Evolutionary conservation across 2,797 vertebrate species (phyloP), one percentile per base, ranked within the genome.

Genomic region (Setipinna tenuifilis): DNA sequence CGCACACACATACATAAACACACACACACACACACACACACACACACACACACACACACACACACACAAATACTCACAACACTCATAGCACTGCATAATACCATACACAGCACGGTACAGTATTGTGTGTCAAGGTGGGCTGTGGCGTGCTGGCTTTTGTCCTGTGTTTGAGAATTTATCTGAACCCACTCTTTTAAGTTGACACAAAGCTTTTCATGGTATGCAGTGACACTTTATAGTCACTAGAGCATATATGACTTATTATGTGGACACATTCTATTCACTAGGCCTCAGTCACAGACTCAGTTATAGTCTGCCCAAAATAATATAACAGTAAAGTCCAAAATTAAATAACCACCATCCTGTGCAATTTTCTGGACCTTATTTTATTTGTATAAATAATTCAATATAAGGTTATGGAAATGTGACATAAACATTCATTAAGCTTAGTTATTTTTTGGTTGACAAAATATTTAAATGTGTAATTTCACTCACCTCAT

Each of bases 101-200:
- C 35, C 35, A 41, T 41, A 41, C 5, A 41, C 35, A n/a, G n/a
- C n/a, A n/a, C n/a, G n/a, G n/a, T n/a, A n/a, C n/a, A 62, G 59
- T 25, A 62, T 14, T 4, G n/a, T 62, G 59, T 1, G 21, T 6
- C 25, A 9, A 7, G 25, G 31, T 31, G 25, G 62, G 31, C 62
- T 68, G 16, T 31, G 62, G 62, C 54, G 50, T 83, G 25, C 50
- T 84, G 86, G 78, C 16, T 84, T 35, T 75, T 48, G 59, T 89
- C 85, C 87, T 28, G 58, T 86, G 23, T 58, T 14, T 19, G 57
- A 31, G 84, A 85, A 89, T 83, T 90, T 57, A 41, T 28, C 85
- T 84, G 35, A 84, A 83, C 85, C 62, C 7, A 14, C 81, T 54
- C 83, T 85, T 82, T 68, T 61, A 46, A 19, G 35, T 19, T 21